A percentile compares a stretch with the other conserved stretches of the same genome.
These are phyloP conservation scores for Syritta pipiens DNA, from an alignment of 2,888 invertebrate genomes.

Conservation along the genomic window DNA sequence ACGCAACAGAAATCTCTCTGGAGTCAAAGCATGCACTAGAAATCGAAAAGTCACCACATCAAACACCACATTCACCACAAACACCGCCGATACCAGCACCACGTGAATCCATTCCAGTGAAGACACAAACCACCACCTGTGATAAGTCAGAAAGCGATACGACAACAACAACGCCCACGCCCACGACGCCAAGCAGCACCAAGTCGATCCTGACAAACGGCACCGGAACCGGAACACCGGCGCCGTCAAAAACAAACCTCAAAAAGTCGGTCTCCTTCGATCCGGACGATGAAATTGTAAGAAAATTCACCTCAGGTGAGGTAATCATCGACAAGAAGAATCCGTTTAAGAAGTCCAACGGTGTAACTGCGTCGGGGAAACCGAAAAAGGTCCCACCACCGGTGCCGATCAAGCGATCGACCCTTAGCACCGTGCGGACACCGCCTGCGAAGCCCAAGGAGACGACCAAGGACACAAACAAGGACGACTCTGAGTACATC, in stretches of 20 bases:
- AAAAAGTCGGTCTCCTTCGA: slow-evolving; percentile 78
- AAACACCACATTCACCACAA: not conserved
- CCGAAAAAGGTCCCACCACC: slow-evolving; percentile 74
- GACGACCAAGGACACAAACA: slow-evolving; percentile 72
- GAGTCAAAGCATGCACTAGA: slow-evolving; percentile 57
- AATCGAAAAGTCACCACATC: slow-evolving; percentile 31
- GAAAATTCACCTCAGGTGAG: slow-evolving; percentile 78
- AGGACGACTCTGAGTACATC: slow-evolving; percentile 75
- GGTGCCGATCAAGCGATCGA: slow-evolving; percentile 75
- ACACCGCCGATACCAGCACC: slow-evolving; percentile 40
- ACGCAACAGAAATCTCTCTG: slow-evolving; percentile 59
- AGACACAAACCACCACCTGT: slow-evolving; percentile 31
- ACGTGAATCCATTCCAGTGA: slow-evolving; percentile 46
- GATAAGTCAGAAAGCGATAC: slow-evolving; percentile 33
- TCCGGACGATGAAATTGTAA: slow-evolving; percentile 76
- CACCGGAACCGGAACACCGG: not conserved
- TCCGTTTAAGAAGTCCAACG: slow-evolving; percentile 76
- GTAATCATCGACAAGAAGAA: slow-evolving; percentile 78
- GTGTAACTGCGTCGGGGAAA: slow-evolving; percentile 46
- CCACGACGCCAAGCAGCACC: slow-evolving; percentile 9
- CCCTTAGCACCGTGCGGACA: slow-evolving; percentile 73
- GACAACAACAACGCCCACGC: not conserved
- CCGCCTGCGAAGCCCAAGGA: slow-evolving; percentile 72
- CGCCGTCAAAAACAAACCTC: slow-evolving; percentile 60
- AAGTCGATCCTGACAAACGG: slow-evolving; percentile 49